These are phyloP conservation scores for Elanoides forficatus DNA, from an alignment of 2,113 vertebrate species.

Conservation along the genomic window DNA sequence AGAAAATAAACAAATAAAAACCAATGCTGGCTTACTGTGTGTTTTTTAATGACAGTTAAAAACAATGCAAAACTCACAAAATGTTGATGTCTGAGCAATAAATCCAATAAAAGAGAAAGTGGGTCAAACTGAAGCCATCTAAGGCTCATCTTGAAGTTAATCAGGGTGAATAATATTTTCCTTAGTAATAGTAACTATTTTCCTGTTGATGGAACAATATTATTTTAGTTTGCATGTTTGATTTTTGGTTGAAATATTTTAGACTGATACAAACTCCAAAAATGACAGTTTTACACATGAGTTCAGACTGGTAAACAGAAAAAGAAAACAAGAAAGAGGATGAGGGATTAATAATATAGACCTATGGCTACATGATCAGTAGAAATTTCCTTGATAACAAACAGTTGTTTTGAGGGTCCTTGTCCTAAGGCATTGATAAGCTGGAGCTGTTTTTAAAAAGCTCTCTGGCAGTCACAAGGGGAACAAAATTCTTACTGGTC, in stretches of 20 bases:
- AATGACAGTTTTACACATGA: background rate
- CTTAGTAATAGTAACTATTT: slow-evolving; percentile 10
- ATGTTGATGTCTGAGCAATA: background rate
- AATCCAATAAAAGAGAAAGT: slow-evolving; percentile 8
- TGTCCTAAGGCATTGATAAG: background rate
- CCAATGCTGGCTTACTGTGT: background rate
- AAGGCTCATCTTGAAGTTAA: background rate
- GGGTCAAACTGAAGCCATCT: background rate
- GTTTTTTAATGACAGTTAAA: background rate
- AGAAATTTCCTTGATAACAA: background rate
- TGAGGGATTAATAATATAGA: background rate
- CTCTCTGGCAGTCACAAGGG: background rate
- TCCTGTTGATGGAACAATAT: background rate
- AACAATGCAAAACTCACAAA: slow-evolving; percentile 11
- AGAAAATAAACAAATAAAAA: background rate
- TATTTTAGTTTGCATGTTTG: background rate
- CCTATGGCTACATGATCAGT: background rate
- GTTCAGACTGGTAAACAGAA: background rate
- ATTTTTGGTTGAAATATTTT: slow-evolving; percentile 9
- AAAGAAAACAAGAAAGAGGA: background rate
- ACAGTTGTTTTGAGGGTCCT: background rate
- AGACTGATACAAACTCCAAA: background rate
- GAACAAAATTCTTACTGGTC: background rate
- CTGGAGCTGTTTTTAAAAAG: background rate
- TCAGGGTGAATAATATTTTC: slow-evolving; percentile 28